Conservation (phyloP, 2,888 invertebrate genomes). For the Noctua janthe region DNA sequence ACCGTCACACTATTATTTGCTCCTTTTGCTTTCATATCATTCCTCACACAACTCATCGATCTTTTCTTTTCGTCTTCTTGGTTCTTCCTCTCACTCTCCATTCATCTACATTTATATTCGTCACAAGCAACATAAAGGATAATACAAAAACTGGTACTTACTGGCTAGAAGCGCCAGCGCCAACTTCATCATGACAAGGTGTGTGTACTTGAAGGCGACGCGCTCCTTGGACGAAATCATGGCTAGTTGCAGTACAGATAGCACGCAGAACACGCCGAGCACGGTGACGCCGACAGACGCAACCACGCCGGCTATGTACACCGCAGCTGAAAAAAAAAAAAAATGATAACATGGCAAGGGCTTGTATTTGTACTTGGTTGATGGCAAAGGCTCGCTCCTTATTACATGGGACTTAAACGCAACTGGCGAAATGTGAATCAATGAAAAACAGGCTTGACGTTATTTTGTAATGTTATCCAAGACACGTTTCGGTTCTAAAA, state of each 20-base stretch:
- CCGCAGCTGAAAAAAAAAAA: slow-evolving; percentile 91
- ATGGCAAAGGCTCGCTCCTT: not conserved
- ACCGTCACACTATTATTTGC: not conserved
- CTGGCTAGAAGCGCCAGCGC: slow-evolving; percentile 94
- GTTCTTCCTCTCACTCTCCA: not conserved
- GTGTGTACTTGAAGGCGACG: slow-evolving; percentile 94
- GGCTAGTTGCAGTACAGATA: slow-evolving; percentile 95
- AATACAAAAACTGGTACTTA: slow-evolving; percentile 85
- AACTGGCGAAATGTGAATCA: not conserved
- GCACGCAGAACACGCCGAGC: slow-evolving; percentile 94
- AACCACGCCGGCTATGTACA: slow-evolving; percentile 95
- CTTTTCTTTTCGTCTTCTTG: not conserved
- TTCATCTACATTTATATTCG: not conserved
- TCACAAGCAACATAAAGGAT: not conserved
- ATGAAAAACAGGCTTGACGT: not conserved
- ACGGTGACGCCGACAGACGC: slow-evolving; percentile 94
- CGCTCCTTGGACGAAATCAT: slow-evolving; percentile 96
- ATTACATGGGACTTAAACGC: not conserved
- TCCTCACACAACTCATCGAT: not conserved
- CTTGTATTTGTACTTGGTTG: not conserved
- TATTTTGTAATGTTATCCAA: not conserved
- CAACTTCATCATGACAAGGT: slow-evolving; percentile 94
- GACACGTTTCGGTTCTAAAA: not conserved
- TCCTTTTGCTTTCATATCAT: not conserved
- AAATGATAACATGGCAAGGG: not conserved